Evolutionary conservation across 2,113 vertebrate genomes (phyloP).

Genomic region (cattle (Bos taurus)): DNA sequence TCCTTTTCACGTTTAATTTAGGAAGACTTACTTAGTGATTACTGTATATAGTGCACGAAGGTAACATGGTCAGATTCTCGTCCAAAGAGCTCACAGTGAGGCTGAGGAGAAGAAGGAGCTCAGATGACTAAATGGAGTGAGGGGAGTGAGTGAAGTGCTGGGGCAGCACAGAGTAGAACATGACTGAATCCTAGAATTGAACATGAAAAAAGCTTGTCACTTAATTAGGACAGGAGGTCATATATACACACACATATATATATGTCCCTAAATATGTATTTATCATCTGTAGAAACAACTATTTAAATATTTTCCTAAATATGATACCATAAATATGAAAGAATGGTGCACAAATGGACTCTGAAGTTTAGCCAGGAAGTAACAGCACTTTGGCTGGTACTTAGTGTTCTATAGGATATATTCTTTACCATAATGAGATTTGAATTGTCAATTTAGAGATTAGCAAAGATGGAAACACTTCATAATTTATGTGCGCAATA

Average conservation of each 20-base stretch:
- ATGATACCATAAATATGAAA: neutral
- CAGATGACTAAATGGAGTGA: neutral
- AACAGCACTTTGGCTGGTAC: neutral
- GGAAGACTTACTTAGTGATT: neutral
- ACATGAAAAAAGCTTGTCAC: neutral
- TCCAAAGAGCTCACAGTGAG: neutral
- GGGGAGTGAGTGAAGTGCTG: neutral
- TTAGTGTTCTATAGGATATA: neutral
- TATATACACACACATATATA: neutral
- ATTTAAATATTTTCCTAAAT: neutral
- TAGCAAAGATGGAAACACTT: neutral
- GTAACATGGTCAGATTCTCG: neutral
- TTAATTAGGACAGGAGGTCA: neutral
- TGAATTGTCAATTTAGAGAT: neutral
- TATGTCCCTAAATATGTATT: neutral
- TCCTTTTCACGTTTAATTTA: neutral
- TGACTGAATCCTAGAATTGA: neutral
- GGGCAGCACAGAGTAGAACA: neutral
- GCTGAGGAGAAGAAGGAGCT: neutral
- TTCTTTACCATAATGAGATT: neutral
- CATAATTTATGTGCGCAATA: neutral
- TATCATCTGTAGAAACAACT: neutral
- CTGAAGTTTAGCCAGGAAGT: neutral
- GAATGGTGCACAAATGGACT: neutral
- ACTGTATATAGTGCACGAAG: neutral